phyloP scores from a whole-genome alignment of 2,113 vertebrate genomes.

The Petromus typicus region DNA sequence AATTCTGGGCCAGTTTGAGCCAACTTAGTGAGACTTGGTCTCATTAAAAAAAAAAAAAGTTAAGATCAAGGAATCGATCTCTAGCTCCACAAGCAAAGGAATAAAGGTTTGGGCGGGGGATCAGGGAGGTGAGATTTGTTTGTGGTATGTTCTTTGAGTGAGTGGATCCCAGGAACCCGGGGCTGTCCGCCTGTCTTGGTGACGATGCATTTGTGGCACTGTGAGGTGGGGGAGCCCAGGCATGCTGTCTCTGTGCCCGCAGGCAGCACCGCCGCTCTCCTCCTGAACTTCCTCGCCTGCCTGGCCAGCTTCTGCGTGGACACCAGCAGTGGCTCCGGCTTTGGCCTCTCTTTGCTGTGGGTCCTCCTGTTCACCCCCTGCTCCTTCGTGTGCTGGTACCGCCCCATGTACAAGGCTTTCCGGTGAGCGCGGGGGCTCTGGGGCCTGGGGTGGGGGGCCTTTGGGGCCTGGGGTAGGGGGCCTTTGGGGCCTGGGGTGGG shows the following conservation, averaged over 20 bases:
- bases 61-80: no score
- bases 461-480: no score
- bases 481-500: no score
- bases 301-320: conserved; percentile 93
- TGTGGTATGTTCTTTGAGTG: background rate
- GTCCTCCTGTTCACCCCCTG: conserved; percentile 95
- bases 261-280: conserved; percentile 91
- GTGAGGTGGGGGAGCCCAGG: background rate
- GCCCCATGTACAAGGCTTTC: conserved; percentile 98
- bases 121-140: background rate
- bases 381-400: conserved; percentile 97
- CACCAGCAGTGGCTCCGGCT: conserved; percentile 85
- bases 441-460: no score
- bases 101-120: background rate
- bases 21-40: background rate
- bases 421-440: conserved; percentile 88
- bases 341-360: conserved; percentile 97
- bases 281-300: conserved; percentile 94
- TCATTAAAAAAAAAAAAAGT: no score
- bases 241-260: background rate
- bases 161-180: background rate
- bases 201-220: background rate
- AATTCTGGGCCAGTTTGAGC: background rate
- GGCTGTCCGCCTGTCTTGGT: background rate
- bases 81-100: background rate